Evolutionary conservation across 92 coral and sea anemone genomes (phyloP), one percentile per base, ranked within the genome.

Genomic region (Zoanthus solanderi): DNA sequence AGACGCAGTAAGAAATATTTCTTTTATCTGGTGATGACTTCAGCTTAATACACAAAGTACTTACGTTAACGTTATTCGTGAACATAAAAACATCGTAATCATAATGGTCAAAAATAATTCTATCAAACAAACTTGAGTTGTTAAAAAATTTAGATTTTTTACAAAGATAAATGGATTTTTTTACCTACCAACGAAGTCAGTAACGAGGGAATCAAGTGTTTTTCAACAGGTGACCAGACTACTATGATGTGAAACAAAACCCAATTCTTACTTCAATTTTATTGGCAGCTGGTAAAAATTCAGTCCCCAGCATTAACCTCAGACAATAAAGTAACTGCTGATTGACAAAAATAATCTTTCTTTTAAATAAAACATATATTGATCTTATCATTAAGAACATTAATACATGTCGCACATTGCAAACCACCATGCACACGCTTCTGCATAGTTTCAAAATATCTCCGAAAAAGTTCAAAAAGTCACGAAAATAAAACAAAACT

Each of bases 321-420:
- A 81, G 75, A 69, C 75, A 71, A 66, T 65, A 48, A 81, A 81
- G 75, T 81, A 81, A 81, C 85, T 81, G 18, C 85, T 81, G 85
- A 81, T 63, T 81, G 75, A 81, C 85, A 66, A 81, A 63, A 81
- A 81, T 81, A 66, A 81, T 81, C 74, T 81, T 53, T 60, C 84
- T 80, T 11, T 77, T 77, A 65, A 81, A 81, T 81, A 81, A 81
- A 66, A 81, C 74, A 46, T 66, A 81, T 44, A 65, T 79, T 30
- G 85, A 81, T 81, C 75, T 81, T 65, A 81, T 45, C 75, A 12
- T 11, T 67, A 42, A 44, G 28, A 81, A 68, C 45, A 81, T 44
- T 58, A 81, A 65, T 6, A n/a, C 75, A 65, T 81, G 15, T 81
- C 66, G 28, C 85, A 68, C 34, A 68, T 66, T 45, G 85, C 9